These are phyloP conservation scores for Euphydryas editha DNA, from an alignment of 2,888 invertebrate species.

Conservation along the genomic window DNA sequence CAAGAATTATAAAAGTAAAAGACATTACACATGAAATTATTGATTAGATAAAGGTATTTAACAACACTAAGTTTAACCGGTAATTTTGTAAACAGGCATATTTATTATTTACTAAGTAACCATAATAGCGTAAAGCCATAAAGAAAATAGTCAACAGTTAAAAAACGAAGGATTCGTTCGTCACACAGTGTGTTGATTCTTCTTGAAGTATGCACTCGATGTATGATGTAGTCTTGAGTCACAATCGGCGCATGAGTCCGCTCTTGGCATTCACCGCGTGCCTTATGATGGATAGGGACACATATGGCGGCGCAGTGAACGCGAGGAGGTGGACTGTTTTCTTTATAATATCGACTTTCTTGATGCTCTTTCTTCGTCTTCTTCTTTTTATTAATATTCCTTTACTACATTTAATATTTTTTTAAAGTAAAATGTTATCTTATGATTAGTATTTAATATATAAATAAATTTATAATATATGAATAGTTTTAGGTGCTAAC, in stretches of 20 bases:
- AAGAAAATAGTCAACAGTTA: too few species aligned
- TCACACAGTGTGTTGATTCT: conserved; percentile 7
- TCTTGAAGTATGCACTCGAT: conserved; percentile 21
- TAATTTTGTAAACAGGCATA: too few species aligned
- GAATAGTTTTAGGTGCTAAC: too few species aligned
- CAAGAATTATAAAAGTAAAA: too few species aligned
- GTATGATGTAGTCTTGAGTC: neutral
- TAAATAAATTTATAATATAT: too few species aligned
- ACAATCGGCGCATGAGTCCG: conserved; percentile 83
- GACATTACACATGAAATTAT: too few species aligned
- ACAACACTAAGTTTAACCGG: too few species aligned
- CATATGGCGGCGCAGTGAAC: conserved; percentile 98
- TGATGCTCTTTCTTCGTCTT: conserved; percentile 31
- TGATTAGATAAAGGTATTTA: too few species aligned
- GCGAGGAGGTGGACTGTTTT: conserved; percentile 91
- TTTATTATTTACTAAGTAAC: too few species aligned
- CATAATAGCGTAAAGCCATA: too few species aligned
- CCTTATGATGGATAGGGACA: conserved; percentile 93
- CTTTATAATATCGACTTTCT: conserved; percentile 38
- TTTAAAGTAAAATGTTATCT: neutral
- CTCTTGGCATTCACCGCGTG: conserved; percentile 99
- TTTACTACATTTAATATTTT: too few species aligned
- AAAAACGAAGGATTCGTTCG: conserved; percentile 14
- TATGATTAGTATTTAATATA: too few species aligned
- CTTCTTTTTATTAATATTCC: conserved; percentile 29